These are phyloP conservation scores for Larimichthys crocea DNA, from an alignment of 2,113 vertebrate species.

Conservation along the genomic window DNA sequence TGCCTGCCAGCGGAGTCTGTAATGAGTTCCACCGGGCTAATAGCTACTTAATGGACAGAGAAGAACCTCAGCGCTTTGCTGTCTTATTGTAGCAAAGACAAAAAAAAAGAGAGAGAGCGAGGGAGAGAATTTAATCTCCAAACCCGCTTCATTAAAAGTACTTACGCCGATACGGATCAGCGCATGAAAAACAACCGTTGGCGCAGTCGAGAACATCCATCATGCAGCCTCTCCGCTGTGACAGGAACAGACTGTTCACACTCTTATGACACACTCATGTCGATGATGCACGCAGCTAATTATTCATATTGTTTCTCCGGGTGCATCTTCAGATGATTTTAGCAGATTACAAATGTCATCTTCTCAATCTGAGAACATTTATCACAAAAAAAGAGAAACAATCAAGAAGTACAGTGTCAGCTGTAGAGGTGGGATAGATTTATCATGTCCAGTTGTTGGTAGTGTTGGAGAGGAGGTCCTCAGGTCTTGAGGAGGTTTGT, in stretches of 20 bases:
- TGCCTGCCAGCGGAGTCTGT: constrained; percentile 34
- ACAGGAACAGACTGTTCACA: constrained; percentile 25
- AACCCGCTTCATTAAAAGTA: constrained; percentile 50
- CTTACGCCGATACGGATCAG: constrained; percentile 29
- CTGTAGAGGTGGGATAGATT: too few relatives aligned
- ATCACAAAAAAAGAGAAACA: too few relatives aligned
- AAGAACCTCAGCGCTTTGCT: not conserved
- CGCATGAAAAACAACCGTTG: not conserved
- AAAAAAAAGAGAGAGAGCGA: not conserved
- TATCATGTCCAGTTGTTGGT: too few relatives aligned
- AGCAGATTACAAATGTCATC: not conserved
- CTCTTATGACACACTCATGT: constrained; percentile 3
- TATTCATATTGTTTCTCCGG: constrained; percentile 11
- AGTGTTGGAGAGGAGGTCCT: too few relatives aligned
- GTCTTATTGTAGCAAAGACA: not conserved
- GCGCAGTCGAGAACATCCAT: not conserved
- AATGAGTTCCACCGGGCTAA: constrained; percentile 48
- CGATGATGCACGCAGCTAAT: constrained; percentile 12
- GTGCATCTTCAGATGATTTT: not conserved
- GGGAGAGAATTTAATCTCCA: constrained; percentile 27
- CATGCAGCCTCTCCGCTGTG: not conserved
- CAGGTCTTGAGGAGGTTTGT: too few relatives aligned
- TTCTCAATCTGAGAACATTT: not conserved
- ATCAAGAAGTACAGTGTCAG: too few relatives aligned
- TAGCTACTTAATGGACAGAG: constrained; percentile 58